phyloP scores from a whole-genome alignment of 2,113 vertebrate species.

The Pachypanchax playfairii region DNA sequence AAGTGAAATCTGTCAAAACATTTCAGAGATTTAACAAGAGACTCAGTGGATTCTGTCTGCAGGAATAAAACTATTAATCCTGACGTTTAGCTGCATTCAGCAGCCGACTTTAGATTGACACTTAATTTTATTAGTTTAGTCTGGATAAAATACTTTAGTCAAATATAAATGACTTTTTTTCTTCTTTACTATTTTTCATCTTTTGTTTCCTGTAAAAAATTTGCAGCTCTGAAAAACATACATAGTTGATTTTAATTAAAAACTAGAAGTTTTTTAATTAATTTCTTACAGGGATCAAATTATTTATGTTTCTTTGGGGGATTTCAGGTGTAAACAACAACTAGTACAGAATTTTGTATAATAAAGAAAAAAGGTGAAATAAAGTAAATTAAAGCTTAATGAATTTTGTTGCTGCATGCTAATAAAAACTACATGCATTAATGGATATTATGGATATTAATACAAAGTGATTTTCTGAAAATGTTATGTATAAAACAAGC shows the following conservation, averaged over 20 bases:
- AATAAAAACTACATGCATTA: no score
- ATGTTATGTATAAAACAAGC: neutral
- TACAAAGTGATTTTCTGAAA: neutral
- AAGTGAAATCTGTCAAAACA: slow-evolving; percentile 22
- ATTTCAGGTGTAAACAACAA: neutral
- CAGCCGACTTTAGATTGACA: slow-evolving; percentile 19
- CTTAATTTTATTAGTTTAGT: slow-evolving; percentile 17
- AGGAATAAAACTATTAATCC: neutral
- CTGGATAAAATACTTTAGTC: slow-evolving; percentile 8
- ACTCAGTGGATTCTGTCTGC: slow-evolving; percentile 1
- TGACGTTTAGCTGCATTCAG: neutral
- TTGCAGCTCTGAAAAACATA: no score
- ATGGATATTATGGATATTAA: no score
- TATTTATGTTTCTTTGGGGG: neutral
- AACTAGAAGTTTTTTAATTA: neutral
- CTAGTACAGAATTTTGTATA: neutral
- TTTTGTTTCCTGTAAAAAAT: neutral
- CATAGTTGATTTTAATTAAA: neutral
- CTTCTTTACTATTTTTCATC: neutral
- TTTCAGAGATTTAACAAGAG: slow-evolving; percentile 7
- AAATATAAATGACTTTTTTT: neutral
- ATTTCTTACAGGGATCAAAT: no score
- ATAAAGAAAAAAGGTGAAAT: no score
- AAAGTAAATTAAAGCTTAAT: no score
- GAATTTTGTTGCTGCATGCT: no score